Base-by-base conservation (phyloP, 2,113 vertebrate species). In the Trematocara macrostoma region DNA sequence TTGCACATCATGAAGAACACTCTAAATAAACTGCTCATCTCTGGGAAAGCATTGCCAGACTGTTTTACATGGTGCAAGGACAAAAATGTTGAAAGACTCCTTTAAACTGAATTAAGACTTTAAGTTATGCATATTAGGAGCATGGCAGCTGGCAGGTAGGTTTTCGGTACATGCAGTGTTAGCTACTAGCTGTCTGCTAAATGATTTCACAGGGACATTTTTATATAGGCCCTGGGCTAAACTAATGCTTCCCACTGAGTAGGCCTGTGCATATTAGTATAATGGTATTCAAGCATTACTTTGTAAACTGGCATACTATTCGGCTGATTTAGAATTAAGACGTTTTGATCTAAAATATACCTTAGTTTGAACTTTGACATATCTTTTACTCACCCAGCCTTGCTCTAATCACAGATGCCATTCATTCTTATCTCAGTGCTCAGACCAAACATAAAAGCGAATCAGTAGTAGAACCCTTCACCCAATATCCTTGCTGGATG, bases 361-460 rank as follows among this genome's bases (percentile, higher is more conserved):
- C 69, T 87, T 61, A 78, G 5, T 56, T 71, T 89, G 81, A 91
- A 84, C 89, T 91, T 88, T 93, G 88, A 87, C 85, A 78, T 61
- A 40, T 82, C n/a, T 78, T 2, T 86, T 29, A 81, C 55, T 79
- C 57, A 69, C 15, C 47, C 61, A 83, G 23, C 31, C 85, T 64
- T 64, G 18, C 87, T 74, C 86, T 31, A 23, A 89, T 49, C 55
- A 83, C 61, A 38, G 56, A 79, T 49, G 87, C 79, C 83, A 82
- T 31, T 83, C 84, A 67, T 69, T 89, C 90, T 95, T 94, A 95
- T 95, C 93, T 92, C 61, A 9, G 29, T 34, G 87, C 87, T 94
- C 91, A 95, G 91, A 86, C 93, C 89, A 85, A 93, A 94, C 90
- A 93, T 93, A 82, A 93, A 93, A 92, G 89, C 64, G 31, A 90